Conservation (phyloP, 2,888 invertebrate genomes). For the Punctoribates punctum region DNA sequence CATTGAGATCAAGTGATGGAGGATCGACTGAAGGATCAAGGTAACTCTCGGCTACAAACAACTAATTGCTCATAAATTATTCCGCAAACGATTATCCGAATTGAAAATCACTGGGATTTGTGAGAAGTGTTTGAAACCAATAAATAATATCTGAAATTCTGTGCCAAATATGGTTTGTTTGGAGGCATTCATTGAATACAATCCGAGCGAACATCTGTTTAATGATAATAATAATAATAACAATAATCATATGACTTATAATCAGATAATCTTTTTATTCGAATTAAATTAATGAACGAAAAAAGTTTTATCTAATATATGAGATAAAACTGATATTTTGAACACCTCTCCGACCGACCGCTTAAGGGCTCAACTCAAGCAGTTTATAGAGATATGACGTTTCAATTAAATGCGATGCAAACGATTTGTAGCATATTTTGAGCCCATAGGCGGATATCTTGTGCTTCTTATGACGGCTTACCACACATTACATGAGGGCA, state of each 20-base stretch:
- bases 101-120: no score
- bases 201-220: constrained; percentile 6
- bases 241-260: no score
- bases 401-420: not conserved
- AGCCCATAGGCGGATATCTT: constrained; percentile 15
- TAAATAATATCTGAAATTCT: no score
- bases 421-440: not conserved
- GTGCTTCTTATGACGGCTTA: not conserved
- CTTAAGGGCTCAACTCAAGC: constrained; percentile 12
- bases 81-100: no score
- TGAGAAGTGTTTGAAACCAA: no score
- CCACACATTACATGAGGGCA: not conserved
- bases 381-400: constrained; percentile 21
- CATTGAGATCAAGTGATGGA: no score
- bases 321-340: not conserved
- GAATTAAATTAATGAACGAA: not conserved
- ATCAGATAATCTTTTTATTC: not conserved
- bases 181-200: no score
- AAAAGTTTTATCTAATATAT: not conserved
- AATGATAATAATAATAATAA: not conserved
- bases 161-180: no score
- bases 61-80: no score
- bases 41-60: no score
- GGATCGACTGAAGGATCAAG: no score
- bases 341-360: not conserved